Evolutionary conservation across 53 echinoderm and acorn worm genomes (phyloP).

Genomic region (Pentamera pediparva): DNA sequence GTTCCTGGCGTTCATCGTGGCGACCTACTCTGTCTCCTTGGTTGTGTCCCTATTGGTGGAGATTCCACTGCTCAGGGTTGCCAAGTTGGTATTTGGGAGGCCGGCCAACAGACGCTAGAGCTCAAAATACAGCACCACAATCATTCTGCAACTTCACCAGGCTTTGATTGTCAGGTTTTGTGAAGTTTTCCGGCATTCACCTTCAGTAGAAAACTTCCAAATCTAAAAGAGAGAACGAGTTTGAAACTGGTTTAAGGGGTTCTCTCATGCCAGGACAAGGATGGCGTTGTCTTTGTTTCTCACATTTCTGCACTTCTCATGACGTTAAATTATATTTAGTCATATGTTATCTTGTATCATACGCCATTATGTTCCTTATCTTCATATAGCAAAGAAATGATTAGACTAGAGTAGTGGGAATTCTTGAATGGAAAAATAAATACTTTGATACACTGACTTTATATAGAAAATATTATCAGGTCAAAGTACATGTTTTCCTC

Average conservation of each 20-base stretch:
- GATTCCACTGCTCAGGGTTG: background rate
- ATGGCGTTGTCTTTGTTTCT: too few relatives aligned
- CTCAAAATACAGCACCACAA: too few relatives aligned
- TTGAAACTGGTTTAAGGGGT: background rate
- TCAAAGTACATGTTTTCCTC: too few relatives aligned
- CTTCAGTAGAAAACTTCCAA: too few relatives aligned
- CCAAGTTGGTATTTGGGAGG: background rate
- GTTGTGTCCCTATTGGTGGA: conserved; percentile 3
- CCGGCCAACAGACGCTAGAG: background rate
- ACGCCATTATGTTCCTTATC: background rate
- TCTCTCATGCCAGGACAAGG: background rate
- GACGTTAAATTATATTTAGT: background rate
- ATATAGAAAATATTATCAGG: too few relatives aligned
- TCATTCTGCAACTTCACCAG: background rate
- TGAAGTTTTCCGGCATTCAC: too few relatives aligned
- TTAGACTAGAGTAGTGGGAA: too few relatives aligned
- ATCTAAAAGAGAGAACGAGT: background rate
- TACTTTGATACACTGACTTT: too few relatives aligned
- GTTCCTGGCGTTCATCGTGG: background rate
- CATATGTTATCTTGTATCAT: background rate
- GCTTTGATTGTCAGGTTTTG: too few relatives aligned
- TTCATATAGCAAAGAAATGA: too few relatives aligned
- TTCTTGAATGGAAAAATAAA: too few relatives aligned
- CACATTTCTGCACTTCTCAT: background rate
- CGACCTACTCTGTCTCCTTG: background rate